Evolutionary conservation across 2,888 invertebrate genomes (phyloP).

Genomic region (Epirrhoe tristata): DNA sequence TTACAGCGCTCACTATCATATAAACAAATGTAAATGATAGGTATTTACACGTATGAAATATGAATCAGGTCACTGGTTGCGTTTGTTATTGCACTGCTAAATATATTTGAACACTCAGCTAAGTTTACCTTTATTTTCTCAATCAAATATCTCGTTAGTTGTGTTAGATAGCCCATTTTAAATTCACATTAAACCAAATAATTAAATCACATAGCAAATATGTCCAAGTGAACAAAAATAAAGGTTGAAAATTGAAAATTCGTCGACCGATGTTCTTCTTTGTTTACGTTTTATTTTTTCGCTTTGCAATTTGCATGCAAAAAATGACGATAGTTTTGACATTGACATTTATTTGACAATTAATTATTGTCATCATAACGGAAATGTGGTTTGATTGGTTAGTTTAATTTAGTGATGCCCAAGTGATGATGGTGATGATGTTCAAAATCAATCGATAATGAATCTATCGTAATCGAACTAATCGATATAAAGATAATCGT

Average conservation of each 20-base stretch:
- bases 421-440: background rate
- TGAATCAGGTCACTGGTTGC: background rate
- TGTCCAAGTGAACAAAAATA: background rate
- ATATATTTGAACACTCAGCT: background rate
- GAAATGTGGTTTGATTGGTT: constrained; percentile 9
- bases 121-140: constrained; percentile 27
- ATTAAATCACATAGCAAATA: background rate
- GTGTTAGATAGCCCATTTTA: constrained; percentile 21
- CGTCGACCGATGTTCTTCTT: background rate
- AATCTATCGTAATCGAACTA: background rate
- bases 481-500: background rate
- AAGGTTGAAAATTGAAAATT: background rate
- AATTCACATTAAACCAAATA: background rate
- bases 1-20: too few relatives aligned
- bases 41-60: background rate
- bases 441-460: background rate
- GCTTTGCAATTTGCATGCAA: background rate
- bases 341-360: too few relatives aligned
- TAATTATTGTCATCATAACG: constrained; percentile 14
- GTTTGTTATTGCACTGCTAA: background rate
- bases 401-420: background rate
- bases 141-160: constrained; percentile 23
- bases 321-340: constrained; percentile 20
- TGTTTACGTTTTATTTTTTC: constrained; percentile 8
- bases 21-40: background rate